Evolutionary conservation across 2,888 invertebrate species (phyloP).

Genomic region (Thera britannica): DNA sequence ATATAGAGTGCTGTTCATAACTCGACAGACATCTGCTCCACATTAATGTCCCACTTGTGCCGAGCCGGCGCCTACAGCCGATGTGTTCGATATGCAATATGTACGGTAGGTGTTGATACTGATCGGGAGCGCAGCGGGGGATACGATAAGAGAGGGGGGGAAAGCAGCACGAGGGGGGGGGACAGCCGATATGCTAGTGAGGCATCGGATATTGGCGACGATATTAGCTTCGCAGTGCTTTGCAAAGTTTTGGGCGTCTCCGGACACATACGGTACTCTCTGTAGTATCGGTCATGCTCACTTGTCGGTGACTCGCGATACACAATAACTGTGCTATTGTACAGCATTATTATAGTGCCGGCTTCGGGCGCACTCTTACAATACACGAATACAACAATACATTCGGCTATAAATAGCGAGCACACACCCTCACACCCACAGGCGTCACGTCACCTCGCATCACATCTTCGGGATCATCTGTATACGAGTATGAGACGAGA

Average conservation of each 20-base stretch:
- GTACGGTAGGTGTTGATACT: not conserved
- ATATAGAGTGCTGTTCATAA: not conserved
- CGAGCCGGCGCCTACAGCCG: not conserved
- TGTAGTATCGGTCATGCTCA: not conserved
- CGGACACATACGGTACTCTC: not conserved
- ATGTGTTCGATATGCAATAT: not conserved
- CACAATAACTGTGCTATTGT: too few species aligned
- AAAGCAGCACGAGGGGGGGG: not conserved
- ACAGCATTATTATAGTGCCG: too few species aligned
- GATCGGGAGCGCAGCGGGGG: not conserved
- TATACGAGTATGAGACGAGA: too few species aligned
- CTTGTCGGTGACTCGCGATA: too few species aligned
- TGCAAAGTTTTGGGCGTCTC: slow-evolving; percentile 10
- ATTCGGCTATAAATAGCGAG: too few species aligned
- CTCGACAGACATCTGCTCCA: slow-evolving; percentile 5
- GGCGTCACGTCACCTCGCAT: too few species aligned
- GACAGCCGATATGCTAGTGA: not conserved
- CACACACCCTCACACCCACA: too few species aligned
- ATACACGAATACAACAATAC: too few species aligned
- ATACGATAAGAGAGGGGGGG: not conserved
- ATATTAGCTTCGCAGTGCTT: slow-evolving; percentile 10
- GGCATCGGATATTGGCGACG: slow-evolving; percentile 12
- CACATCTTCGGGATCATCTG: too few species aligned
- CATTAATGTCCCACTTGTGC: not conserved
- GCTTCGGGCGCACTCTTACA: too few species aligned